These are phyloP conservation scores for Gymnogyps californianus DNA, from an alignment of 2,113 vertebrate species.

Conservation along the genomic window DNA sequence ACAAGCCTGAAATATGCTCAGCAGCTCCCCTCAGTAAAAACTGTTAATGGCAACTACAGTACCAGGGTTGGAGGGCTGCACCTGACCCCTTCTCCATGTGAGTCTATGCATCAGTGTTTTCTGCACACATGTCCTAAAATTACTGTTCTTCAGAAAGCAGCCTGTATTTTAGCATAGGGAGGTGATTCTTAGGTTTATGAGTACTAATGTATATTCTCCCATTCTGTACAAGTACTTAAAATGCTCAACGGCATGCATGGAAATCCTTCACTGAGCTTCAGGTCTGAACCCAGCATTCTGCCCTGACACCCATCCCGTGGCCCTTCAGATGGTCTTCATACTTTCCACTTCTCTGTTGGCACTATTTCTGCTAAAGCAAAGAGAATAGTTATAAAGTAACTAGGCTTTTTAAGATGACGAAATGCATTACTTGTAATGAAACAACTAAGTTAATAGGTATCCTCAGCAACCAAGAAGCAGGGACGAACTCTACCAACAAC, in stretches of 20 bases:
- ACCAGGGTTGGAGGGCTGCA: not conserved
- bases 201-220: not conserved
- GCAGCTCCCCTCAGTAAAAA: not conserved
- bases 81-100: accelerated
- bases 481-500: not conserved
- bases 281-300: not conserved
- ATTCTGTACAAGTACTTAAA: not conserved
- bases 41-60: not conserved
- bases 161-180: not conserved
- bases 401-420: not conserved
- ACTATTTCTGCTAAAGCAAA: not conserved
- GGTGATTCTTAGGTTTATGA: not conserved
- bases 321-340: accelerated
- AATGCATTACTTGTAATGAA: not conserved
- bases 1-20: not conserved
- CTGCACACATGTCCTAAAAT: not conserved
- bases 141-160: not conserved
- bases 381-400: not conserved
- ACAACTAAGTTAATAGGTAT: not conserved
- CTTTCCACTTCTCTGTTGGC: not conserved
- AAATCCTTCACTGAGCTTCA: not conserved
- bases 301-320: accelerated
- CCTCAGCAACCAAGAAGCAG: not conserved
- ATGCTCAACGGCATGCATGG: accelerated
- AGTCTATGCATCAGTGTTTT: not conserved